Evolutionary conservation across 30 jellyfish, hydroid and myxozoan genomes (phyloP), one percentile per base, ranked within the genome.

Genomic region (Catostylus mosaicus): DNA sequence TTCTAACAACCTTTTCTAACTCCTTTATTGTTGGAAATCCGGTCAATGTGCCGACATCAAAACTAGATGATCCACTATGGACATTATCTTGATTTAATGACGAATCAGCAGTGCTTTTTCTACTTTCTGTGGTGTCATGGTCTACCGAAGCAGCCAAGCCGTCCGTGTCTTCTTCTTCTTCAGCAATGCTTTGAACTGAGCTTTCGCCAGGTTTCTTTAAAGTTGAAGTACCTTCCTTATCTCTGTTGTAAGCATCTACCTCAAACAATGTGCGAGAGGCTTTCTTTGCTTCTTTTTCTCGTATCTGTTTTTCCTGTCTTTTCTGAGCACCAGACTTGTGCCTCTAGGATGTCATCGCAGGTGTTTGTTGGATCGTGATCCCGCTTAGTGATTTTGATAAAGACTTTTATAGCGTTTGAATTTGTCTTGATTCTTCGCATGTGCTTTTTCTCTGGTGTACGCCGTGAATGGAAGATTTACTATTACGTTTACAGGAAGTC

Each of bases 321-420:
- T n/a, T n/a, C n/a, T n/a, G n/a, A n/a, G n/a, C n/a, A n/a, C n/a
- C n/a, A n/a, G n/a, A n/a, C n/a, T n/a, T n/a, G n/a, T n/a, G n/a
- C n/a, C n/a, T n/a, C n/a, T n/a, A n/a, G n/a, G n/a, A n/a, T n/a
- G n/a, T n/a, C n/a, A n/a, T n/a, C n/a, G n/a, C n/a, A n/a, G 60
- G 60, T 11, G 60, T 46, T 46, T 11, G 14, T 46, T 46, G 60
- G 60, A 46, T 46, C 60, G 60, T 46, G 60, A 46, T 46, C 60
- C 60, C 60, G 19, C 19, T 46, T 46, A 46, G 60, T 46, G 60
- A 46, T 46, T 46, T 46, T 46, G 60, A 46, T 46, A 56, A 56
- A 56, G 69, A 56, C 69, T 56, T 56, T 56, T 56, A 56, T 56
- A 56, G 69, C 69, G 69, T 56, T 10, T 56, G 69, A 22, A 56